Percentiles rank a stretch among this genome's conserved stretches.
Conservation (phyloP, 2,113 vertebrate genomes). For the Neomonachus schauinslandi region DNA sequence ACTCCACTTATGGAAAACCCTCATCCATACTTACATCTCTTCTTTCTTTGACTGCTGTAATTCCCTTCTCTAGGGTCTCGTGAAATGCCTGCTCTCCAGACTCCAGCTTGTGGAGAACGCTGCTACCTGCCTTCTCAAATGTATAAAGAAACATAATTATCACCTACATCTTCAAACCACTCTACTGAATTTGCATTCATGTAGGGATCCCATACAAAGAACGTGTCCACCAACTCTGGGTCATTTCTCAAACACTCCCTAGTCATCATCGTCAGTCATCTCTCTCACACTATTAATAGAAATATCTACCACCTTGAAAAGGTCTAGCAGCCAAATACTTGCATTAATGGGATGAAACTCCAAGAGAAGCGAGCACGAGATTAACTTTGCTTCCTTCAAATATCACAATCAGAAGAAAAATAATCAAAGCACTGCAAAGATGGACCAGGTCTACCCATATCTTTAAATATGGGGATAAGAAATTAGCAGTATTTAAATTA, state of each 20-base stretch:
- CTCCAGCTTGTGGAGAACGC: slow-evolving; percentile 72
- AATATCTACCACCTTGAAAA: slow-evolving; percentile 41
- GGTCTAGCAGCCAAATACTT: slow-evolving; percentile 24
- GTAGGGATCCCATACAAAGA: slow-evolving; percentile 62
- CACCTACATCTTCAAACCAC: slow-evolving; percentile 69
- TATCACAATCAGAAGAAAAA: slow-evolving; percentile 55
- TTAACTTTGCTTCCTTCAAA: slow-evolving; percentile 51
- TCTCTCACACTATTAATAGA: slow-evolving; percentile 24
- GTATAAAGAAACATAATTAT: slow-evolving; percentile 74
- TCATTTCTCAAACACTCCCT: slow-evolving; percentile 54
- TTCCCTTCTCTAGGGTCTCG: slow-evolving; percentile 70
- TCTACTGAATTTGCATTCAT: slow-evolving; percentile 48
- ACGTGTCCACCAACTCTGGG: neutral
- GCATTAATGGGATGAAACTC: slow-evolving; percentile 12
- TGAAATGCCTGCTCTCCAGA: slow-evolving; percentile 74
- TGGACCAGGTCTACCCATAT: neutral
- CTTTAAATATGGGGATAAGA: slow-evolving; percentile 18
- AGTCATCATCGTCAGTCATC: slow-evolving; percentile 12
- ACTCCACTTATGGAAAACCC: slow-evolving; percentile 49
- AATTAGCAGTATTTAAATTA: slow-evolving; percentile 22
- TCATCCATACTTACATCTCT: slow-evolving; percentile 74
- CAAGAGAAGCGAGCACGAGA: neutral
- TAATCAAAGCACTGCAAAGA: slow-evolving; percentile 12
- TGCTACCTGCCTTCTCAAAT: slow-evolving; percentile 75
- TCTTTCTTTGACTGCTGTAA: slow-evolving; percentile 72